Base-by-base conservation (phyloP, 2,113 vertebrate genomes). In the Trachemys scripta region DNA sequence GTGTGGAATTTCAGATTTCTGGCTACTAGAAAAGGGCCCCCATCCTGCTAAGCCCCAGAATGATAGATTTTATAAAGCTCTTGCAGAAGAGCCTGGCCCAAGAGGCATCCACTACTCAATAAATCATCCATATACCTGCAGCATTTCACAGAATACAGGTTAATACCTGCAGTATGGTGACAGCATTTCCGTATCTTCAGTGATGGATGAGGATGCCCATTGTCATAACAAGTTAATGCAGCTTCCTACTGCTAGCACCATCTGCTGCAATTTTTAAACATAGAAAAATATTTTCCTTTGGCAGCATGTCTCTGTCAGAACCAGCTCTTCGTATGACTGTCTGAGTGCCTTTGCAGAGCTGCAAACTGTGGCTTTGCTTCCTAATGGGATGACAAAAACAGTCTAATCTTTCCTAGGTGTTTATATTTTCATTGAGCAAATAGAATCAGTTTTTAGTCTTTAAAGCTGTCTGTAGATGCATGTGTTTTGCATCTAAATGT, bases 261-360 rank as follows among this genome's bases (percentile, higher is more conserved):
- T 97, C 96, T 97, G 97, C 93, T 96, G 91, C 85, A 65, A 81
- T 94, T 95, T 93, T 97, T 97, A 97, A 97, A 97, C 96, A 95
- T 95, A 96, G 95, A 94, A 96, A 20, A 38, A 65, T 47, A 95
- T 97, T 97, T 97, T 96, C 94, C 97, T 97, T 97, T 95, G 96
- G 96, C 94, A 97, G 96, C 95, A 90, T 84, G 93, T 97, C 94
- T 98, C 92, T 97, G 91, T 94, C 96, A 97, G 89, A 95, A 72
- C 3, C 45, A 93, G 87, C 82, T 95, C 87, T 94, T 89, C 85
- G n/a, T 59, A 79, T 20, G 93, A 45, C 72, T 87, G 90, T 92
- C 53, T 82, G 93, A 95, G 82, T 96, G 94, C 59, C 25, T 92
- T 91, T 0, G 0, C 90, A 90, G 86, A 92, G 89, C 56, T 91